Evolutionary conservation across 2,113 vertebrate species (phyloP).

Genomic region (Neoarius graeffei): DNA sequence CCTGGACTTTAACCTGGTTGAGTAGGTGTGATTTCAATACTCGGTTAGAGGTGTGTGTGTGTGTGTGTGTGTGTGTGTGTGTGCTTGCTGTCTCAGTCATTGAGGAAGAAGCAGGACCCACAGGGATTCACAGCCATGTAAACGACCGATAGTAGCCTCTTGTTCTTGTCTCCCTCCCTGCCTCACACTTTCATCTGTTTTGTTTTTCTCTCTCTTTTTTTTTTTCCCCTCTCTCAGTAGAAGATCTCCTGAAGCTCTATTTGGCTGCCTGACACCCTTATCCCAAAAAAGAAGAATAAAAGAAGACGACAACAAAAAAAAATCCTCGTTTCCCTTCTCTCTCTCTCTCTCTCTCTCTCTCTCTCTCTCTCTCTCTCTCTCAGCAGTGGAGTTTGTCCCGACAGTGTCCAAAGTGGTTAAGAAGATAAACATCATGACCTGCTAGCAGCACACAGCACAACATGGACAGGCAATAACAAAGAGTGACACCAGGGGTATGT

Average conservation of each 20-base stretch:
- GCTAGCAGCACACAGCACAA: conserved; percentile 41
- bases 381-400: conserved; percentile 61
- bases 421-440: conserved; percentile 44
- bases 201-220: neutral
- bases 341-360: neutral
- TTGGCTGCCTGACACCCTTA: neutral
- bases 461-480: conserved; percentile 52
- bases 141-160: conserved; percentile 75
- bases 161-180: conserved; percentile 33
- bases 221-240: neutral
- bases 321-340: neutral
- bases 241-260: conserved; percentile 8
- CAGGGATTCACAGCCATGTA: conserved; percentile 61
- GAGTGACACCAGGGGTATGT: conserved; percentile 49
- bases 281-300: neutral
- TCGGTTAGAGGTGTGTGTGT: neutral
- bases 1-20: conserved; percentile 13
- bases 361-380: conserved; percentile 50
- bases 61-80: neutral
- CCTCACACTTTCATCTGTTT: too few relatives aligned
- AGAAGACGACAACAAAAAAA: neutral
- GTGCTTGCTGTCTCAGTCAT: conserved; percentile 38
- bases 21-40: conserved; percentile 30
- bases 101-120: conserved; percentile 56
- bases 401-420: conserved; percentile 54